These are phyloP conservation scores for Zapornia atra DNA, from an alignment of 2,113 vertebrate genomes.

Conservation along the genomic window DNA sequence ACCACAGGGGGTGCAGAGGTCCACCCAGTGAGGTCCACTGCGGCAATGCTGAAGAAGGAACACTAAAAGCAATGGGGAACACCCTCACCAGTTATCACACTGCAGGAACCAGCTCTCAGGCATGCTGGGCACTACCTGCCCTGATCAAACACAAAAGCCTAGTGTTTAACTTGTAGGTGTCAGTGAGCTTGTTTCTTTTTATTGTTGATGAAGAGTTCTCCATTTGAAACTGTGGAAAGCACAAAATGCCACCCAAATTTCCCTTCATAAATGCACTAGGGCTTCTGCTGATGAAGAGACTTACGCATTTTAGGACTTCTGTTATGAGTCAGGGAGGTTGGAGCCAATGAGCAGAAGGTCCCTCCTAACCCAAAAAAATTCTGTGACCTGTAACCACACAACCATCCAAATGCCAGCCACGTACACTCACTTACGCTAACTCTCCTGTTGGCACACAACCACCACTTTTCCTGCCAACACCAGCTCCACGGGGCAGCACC, in stretches of 20 bases:
- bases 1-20: no score
- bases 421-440: fast-evolving
- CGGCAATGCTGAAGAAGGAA: background rate
- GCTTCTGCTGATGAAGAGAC: no score
- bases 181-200: background rate
- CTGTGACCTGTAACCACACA: background rate
- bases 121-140: background rate
- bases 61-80: fast-evolving
- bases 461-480: background rate
- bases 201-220: background rate
- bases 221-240: background rate
- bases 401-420: background rate
- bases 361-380: background rate
- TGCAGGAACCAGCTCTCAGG: background rate
- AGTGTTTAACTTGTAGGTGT: background rate
- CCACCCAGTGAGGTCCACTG: background rate
- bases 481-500: background rate
- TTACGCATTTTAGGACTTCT: no score
- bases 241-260: background rate
- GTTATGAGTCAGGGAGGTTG: background rate
- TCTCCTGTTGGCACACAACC: background rate
- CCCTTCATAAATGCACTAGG: background rate
- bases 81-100: background rate
- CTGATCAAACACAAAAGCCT: background rate
- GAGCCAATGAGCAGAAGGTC: fast-evolving